A percentile compares a stretch with the other conserved stretches of the same genome.
phyloP scores from a whole-genome alignment of 2,797 vertebrate genomes.

The Argya squamiceps region DNA sequence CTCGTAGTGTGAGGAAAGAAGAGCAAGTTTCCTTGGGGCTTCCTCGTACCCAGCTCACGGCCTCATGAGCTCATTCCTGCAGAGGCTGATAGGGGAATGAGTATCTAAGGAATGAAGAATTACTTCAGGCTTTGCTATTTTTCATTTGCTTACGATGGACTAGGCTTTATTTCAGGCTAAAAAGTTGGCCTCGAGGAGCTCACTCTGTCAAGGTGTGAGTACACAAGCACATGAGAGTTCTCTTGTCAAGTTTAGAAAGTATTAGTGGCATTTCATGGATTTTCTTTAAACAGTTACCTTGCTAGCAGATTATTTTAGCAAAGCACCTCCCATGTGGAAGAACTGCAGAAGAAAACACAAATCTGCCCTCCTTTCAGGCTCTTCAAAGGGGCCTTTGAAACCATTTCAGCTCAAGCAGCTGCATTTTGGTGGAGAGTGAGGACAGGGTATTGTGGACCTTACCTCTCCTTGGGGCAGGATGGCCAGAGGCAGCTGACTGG shows the following conservation, averaged over 20 bases:
- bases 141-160: background rate
- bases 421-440: background rate
- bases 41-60: background rate
- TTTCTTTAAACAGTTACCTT: background rate
- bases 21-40: background rate
- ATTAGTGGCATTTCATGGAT: background rate
- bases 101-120: background rate
- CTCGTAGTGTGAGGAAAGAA: background rate
- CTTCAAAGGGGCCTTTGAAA: background rate
- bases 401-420: background rate
- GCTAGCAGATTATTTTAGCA: background rate
- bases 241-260: background rate
- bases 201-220: background rate
- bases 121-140: background rate
- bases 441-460: background rate
- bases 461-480: background rate
- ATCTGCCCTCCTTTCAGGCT: background rate
- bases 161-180: background rate
- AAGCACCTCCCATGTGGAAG: background rate
- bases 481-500: fast-evolving
- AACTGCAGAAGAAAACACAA: background rate
- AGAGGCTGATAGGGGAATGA: background rate
- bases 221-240: background rate
- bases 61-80: background rate
- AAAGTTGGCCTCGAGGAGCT: background rate